phyloP scores from a whole-genome alignment of 2,797 vertebrate species.

The Nasua narica region DNA sequence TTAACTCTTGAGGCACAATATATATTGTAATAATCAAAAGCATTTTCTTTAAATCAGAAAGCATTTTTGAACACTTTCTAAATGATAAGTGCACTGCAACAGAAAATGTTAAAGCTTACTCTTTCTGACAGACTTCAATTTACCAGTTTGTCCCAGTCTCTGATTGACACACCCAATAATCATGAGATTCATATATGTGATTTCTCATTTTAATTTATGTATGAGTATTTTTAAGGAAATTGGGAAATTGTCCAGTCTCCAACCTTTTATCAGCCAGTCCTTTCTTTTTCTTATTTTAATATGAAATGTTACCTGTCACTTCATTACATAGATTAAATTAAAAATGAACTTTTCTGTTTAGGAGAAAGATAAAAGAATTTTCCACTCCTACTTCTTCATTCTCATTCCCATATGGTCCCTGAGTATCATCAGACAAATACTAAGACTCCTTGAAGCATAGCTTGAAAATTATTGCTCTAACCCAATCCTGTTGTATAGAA shows the following conservation, averaged over 20 bases:
- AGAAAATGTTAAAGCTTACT: neutral
- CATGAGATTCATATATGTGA: neutral
- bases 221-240: neutral
- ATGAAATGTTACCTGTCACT: neutral
- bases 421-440: neutral
- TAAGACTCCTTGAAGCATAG: neutral
- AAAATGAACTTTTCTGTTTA: neutral
- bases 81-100: neutral
- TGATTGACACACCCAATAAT: neutral
- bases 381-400: neutral
- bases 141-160: neutral
- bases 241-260: neutral
- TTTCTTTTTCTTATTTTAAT: neutral
- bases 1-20: neutral
- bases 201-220: neutral
- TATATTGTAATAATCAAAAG: neutral
- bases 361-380: neutral
- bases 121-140: neutral
- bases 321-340: neutral
- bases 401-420: neutral
- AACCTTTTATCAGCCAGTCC: neutral
- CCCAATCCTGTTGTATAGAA: neutral
- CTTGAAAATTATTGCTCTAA: neutral
- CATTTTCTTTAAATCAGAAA: neutral
- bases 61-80: neutral